Evolutionary conservation across 2,888 invertebrate species (phyloP).

Genomic region (Synergus japonicus): DNA sequence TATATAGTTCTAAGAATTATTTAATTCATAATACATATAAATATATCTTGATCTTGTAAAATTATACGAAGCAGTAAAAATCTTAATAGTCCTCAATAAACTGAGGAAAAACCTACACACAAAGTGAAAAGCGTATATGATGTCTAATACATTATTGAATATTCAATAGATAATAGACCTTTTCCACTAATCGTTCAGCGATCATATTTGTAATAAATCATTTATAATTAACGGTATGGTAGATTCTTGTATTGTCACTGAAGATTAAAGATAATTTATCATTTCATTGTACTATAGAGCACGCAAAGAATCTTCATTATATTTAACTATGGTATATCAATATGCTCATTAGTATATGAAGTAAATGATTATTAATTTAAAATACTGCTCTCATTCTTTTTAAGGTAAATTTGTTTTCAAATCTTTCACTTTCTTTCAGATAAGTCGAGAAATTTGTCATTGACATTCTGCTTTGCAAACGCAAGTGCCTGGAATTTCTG

Average conservation of each 20-base stretch:
- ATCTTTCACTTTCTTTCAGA: neutral
- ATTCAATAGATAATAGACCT: neutral
- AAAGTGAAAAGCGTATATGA: neutral
- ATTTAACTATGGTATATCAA: no score
- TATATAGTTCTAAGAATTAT: neutral
- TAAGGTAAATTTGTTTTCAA: neutral
- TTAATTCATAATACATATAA: no score
- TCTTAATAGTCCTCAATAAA: neutral
- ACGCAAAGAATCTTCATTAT: neutral
- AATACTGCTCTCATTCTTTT: no score
- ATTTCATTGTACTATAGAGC: neutral
- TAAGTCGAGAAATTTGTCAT: conserved; percentile 40
- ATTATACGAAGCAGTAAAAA: no score
- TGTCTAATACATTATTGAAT: neutral
- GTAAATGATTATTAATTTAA: no score
- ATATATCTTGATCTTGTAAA: no score
- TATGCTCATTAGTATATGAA: no score
- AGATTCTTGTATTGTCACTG: neutral
- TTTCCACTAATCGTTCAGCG: neutral
- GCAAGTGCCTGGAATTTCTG: conserved; percentile 41
- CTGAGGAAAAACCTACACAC: neutral
- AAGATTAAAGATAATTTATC: neutral
- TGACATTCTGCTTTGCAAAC: conserved; percentile 38
- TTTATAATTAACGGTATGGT: neutral
- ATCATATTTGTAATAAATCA: neutral